phyloP scores from a whole-genome alignment of 1,140 invertebrate genomes.

The Lasaia peninsularis region DNA sequence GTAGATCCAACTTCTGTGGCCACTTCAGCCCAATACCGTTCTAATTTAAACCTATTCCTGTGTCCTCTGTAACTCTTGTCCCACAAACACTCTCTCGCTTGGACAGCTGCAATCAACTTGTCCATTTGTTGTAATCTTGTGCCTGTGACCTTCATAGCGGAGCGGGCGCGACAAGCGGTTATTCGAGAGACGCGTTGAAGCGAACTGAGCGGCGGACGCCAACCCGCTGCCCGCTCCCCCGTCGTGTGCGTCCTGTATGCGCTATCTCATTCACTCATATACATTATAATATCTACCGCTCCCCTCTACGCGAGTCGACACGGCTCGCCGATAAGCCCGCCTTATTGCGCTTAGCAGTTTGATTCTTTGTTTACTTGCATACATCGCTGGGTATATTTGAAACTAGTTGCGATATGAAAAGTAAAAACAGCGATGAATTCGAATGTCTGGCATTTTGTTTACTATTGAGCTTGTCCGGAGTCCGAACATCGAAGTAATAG shows the following conservation, averaged over 20 bases:
- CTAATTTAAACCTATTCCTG: conserved; percentile 65
- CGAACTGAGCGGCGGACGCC: conserved; percentile 33
- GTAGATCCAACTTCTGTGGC: conserved; percentile 64
- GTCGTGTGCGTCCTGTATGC: conserved; percentile 24
- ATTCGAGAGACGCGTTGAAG: conserved; percentile 45
- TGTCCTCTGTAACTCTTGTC: conserved; percentile 67
- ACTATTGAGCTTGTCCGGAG: background rate
- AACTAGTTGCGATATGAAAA: background rate
- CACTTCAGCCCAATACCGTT: conserved; percentile 70
- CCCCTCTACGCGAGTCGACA: conserved; percentile 28
- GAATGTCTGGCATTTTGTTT: background rate
- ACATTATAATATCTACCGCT: conserved; percentile 36
- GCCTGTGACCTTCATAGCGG: conserved; percentile 57
- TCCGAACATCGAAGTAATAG: background rate
- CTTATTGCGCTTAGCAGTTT: background rate
- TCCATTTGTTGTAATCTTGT: conserved; percentile 60
- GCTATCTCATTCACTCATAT: conserved; percentile 34
- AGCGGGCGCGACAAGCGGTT: conserved; percentile 51
- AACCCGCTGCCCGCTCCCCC: conserved; percentile 32
- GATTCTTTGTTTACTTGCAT: background rate
- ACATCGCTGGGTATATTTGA: background rate
- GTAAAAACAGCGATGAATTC: background rate
- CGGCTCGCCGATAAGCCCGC: conserved; percentile 32
- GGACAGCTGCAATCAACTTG: conserved; percentile 65
- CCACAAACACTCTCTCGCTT: conserved; percentile 68